These are phyloP conservation scores for Lutraria rhynchaena DNA, from an alignment of 1,140 invertebrate genomes.

Conservation along the genomic window DNA sequence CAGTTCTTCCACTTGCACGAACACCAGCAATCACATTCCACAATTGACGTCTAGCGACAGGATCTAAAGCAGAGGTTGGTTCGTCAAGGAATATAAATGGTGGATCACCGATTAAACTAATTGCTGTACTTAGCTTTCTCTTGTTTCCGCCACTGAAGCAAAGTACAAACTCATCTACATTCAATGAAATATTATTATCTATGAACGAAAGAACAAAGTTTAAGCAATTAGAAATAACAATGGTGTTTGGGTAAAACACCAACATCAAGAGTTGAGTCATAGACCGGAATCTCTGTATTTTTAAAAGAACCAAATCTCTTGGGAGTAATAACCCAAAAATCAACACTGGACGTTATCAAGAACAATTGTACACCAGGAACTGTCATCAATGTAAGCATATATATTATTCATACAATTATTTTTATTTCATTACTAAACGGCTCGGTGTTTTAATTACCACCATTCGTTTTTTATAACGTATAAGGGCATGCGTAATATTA, in stretches of 20 bases:
- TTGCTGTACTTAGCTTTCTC: slow-evolving; percentile 95
- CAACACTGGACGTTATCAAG: no score
- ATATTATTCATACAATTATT: no score
- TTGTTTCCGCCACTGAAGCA: slow-evolving; percentile 89
- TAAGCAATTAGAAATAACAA: not conserved
- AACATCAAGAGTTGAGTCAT: no score
- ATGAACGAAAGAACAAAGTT: not conserved
- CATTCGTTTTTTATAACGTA: no score
- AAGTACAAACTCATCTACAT: not conserved
- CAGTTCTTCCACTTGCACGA: slow-evolving; percentile 73
- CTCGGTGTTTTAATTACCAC: no score
- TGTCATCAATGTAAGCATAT: no score
- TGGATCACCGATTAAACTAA: slow-evolving; percentile 88
- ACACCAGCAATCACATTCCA: slow-evolving; percentile 79
- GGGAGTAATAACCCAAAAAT: no score
- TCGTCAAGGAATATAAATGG: slow-evolving; percentile 82
- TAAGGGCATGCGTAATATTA: no score
- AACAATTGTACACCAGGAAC: no score
- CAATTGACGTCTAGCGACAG: slow-evolving; percentile 80
- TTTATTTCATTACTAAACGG: no score
- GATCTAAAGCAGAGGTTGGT: slow-evolving; percentile 83
- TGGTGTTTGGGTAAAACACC: not conserved
- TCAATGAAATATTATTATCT: not conserved
- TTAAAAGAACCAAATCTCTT: no score
- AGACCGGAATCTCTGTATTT: no score